These are phyloP conservation scores for Tridacna crocea DNA, from an alignment of 2,888 invertebrate species.

Conservation along the genomic window DNA sequence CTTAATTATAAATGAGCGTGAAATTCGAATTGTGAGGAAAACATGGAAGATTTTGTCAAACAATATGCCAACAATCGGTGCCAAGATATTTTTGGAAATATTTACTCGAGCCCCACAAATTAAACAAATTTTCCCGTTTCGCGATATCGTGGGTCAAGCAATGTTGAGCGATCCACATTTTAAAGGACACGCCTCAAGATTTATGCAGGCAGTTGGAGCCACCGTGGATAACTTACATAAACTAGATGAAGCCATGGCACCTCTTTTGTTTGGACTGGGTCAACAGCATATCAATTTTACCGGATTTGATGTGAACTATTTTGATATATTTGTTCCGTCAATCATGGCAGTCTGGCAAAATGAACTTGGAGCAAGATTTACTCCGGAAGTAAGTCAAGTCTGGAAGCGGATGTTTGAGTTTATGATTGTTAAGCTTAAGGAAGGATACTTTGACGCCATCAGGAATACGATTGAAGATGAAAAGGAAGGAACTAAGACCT, in stretches of 20 bases:
- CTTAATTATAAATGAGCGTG: constrained; percentile 20
- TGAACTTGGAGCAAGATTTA: constrained; percentile 69
- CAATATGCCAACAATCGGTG: constrained; percentile 69
- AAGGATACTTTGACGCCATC: constrained; percentile 61
- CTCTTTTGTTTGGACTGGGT: constrained; percentile 72
- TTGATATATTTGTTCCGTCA: constrained; percentile 71
- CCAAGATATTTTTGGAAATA: constrained; percentile 72
- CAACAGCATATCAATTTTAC: constrained; percentile 70
- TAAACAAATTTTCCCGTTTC: constrained; percentile 75
- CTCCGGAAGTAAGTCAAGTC: constrained; percentile 44
- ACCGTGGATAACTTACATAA: constrained; percentile 75
- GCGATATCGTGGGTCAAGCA: constrained; percentile 67
- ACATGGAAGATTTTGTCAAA: constrained; percentile 69
- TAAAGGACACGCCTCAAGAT: constrained; percentile 77
- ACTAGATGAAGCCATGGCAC: constrained; percentile 64
- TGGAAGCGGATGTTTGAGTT: constrained; percentile 71
- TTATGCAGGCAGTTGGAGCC: constrained; percentile 79
- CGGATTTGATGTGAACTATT: constrained; percentile 75
- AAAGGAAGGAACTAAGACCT: not conserved
- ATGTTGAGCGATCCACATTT: constrained; percentile 66
- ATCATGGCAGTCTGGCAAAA: constrained; percentile 69
- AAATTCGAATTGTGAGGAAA: constrained; percentile 61
- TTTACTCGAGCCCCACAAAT: constrained; percentile 71
- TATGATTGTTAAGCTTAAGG: constrained; percentile 72
- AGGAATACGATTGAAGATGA: not conserved